A percentile compares a stretch with the other conserved stretches of the same genome.
These are phyloP conservation scores for Eublepharis macularius DNA, from an alignment of 2,113 vertebrate genomes.

Conservation along the genomic window DNA sequence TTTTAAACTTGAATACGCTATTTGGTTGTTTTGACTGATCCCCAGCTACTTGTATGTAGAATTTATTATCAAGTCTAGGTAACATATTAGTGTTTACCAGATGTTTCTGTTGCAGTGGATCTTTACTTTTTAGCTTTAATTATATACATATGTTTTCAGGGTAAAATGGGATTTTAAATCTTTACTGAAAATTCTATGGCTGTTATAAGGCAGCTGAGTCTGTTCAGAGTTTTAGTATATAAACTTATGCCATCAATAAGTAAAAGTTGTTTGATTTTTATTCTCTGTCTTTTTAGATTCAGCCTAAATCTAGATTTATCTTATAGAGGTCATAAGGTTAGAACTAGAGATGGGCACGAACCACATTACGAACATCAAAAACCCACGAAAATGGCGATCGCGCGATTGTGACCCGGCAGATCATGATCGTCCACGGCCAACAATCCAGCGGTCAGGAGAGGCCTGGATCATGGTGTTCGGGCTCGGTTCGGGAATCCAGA, in stretches of 20 bases:
- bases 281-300: not conserved
- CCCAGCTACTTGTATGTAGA: not conserved
- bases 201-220: not conserved
- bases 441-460: no score
- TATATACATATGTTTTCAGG: not conserved
- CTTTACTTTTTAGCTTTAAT: not conserved
- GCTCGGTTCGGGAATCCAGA: no score
- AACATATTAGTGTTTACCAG: not conserved
- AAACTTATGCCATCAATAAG: not conserved
- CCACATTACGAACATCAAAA: no score
- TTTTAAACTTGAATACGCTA: not conserved
- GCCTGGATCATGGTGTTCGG: no score
- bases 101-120: not conserved
- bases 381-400: no score
- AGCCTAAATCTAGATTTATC: not conserved
- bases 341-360: no score
- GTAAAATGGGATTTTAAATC: conserved; percentile 10
- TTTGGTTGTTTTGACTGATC: not conserved
- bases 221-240: not conserved
- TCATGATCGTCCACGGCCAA: no score
- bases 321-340: not conserved
- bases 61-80: not conserved
- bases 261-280: not conserved
- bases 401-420: no score
- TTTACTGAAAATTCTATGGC: not conserved